Base-by-base conservation (phyloP, 2,113 vertebrate genomes). In the Neotoma lepida region DNA sequence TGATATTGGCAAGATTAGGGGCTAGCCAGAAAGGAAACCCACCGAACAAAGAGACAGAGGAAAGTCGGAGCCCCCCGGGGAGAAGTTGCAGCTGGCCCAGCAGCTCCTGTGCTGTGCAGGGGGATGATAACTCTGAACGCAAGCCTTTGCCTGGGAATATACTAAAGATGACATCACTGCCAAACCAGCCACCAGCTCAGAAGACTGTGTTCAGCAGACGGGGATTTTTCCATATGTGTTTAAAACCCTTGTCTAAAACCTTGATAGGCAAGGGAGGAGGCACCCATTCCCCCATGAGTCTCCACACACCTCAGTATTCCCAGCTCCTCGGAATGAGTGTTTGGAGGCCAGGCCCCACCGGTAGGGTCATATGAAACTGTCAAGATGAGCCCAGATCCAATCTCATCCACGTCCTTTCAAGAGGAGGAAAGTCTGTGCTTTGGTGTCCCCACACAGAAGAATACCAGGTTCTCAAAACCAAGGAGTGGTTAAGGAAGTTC, bases 1-100 rank as follows among this genome's bases (percentile, higher is more conserved):
- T 96, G 95, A 92, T 70, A 87, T 51, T 39, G 61, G 86, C 44
- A 77, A 92, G 91, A 94, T 90, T 84, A 44, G 81, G 81, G 70
- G 33, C 91, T 35, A 76, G 46, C 64, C 63, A 84, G 82, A 92
- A 93, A 74, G 95, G 73, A 93, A 96, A 68, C 30, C 12, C 2
- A 10, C 10, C 2, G 54, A 80, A 94, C 89, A 96, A 92, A 96
- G 89, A 35, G 33, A 30, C 56, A 61, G 86, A 49, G 77, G 88
- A 68, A 94, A 86, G 41, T 33, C 91, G 28, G 10, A 71, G 70
- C 6, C 41, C 81, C 81, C 81, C 22, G 7, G 71, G 82, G 64
- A 80, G 28, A 28, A 30, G 64, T 4, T 9, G 15, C 89, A 94
- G 91, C 88, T 89, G 91, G 77, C 49, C 76, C 12, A 0, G 44